Evolutionary conservation across 1,140 invertebrate species (phyloP).

Genomic region (Lepidostoma basale): DNA sequence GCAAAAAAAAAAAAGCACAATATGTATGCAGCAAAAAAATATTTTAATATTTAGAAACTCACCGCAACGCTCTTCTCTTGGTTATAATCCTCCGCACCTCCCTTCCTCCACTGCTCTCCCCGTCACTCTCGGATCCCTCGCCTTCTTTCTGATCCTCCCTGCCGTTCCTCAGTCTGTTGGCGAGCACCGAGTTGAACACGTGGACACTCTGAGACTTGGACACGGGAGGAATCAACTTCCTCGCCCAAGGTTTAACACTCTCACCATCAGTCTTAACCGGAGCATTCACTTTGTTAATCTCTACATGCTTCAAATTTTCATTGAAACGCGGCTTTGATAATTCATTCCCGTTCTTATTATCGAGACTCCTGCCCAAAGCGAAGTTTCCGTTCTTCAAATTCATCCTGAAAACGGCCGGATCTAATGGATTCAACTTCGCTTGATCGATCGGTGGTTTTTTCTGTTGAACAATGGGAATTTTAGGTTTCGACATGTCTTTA

Average conservation of each 20-base stretch:
- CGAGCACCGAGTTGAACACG: slow-evolving; percentile 25
- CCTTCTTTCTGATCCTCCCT: slow-evolving; percentile 46
- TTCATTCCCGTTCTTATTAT: not conserved
- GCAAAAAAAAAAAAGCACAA: not conserved
- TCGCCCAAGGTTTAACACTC: slow-evolving; percentile 42
- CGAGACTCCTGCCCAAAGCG: slow-evolving; percentile 6
- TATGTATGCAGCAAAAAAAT: not conserved
- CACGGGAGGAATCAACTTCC: slow-evolving; percentile 57
- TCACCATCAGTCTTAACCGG: not conserved
- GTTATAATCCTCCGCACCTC: slow-evolving; percentile 66
- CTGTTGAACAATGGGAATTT: slow-evolving; percentile 20
- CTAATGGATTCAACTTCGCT: not conserved
- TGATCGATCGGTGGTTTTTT: not conserved
- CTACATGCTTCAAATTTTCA: not conserved
- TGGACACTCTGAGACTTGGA: slow-evolving; percentile 34
- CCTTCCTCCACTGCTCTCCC: slow-evolving; percentile 65
- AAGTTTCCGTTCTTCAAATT: slow-evolving; percentile 38
- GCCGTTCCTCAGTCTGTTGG: slow-evolving; percentile 12
- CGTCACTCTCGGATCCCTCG: slow-evolving; percentile 58
- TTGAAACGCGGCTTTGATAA: not conserved
- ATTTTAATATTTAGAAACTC: not conserved
- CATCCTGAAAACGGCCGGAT: slow-evolving; percentile 5
- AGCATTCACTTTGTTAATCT: not conserved
- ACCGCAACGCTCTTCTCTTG: slow-evolving; percentile 29
- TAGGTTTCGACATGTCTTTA: slow-evolving; percentile 30